These are phyloP conservation scores for Paratilapia polleni DNA, from an alignment of 2,113 vertebrate species.

Conservation along the genomic window DNA sequence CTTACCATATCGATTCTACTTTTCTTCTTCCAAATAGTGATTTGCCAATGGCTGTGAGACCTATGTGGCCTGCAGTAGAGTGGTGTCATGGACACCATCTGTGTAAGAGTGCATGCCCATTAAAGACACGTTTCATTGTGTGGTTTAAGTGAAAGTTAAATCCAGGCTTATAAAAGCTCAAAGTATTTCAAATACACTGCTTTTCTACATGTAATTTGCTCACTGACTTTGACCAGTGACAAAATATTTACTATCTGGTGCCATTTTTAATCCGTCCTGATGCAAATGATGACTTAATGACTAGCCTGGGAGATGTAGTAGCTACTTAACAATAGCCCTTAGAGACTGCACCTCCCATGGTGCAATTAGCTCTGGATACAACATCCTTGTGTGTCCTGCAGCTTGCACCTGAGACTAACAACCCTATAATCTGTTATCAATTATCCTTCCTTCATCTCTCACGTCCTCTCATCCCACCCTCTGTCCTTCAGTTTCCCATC, in stretches of 20 bases:
- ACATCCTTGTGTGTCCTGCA: slow-evolving; percentile 34
- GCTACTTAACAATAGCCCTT: slow-evolving; percentile 37
- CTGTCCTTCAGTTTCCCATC: neutral
- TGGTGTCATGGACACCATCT: neutral
- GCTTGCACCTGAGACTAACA: slow-evolving; percentile 70
- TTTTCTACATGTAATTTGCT: neutral
- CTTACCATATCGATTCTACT: slow-evolving; percentile 21
- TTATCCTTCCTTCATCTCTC: slow-evolving; percentile 54
- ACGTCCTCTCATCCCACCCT: slow-evolving; percentile 12
- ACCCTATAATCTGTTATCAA: slow-evolving; percentile 62
- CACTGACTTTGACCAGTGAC: slow-evolving; percentile 61
- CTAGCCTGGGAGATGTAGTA: slow-evolving; percentile 38
- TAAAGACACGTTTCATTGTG: neutral
- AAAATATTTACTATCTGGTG: slow-evolving; percentile 50
- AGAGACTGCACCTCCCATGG: slow-evolving; percentile 29
- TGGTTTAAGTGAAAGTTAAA: neutral
- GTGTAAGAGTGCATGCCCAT: neutral
- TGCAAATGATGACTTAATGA: slow-evolving; percentile 74
- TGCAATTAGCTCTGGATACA: slow-evolving; percentile 60
- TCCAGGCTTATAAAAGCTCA: neutral
- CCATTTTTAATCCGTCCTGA: slow-evolving; percentile 41
- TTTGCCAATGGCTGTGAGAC: slow-evolving; percentile 13
- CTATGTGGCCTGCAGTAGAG: neutral
- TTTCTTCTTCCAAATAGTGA: slow-evolving; percentile 31
- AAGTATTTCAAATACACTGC: neutral